phyloP scores from a whole-genome alignment of 2,888 invertebrate genomes.

The Anorthoa munda region DNA sequence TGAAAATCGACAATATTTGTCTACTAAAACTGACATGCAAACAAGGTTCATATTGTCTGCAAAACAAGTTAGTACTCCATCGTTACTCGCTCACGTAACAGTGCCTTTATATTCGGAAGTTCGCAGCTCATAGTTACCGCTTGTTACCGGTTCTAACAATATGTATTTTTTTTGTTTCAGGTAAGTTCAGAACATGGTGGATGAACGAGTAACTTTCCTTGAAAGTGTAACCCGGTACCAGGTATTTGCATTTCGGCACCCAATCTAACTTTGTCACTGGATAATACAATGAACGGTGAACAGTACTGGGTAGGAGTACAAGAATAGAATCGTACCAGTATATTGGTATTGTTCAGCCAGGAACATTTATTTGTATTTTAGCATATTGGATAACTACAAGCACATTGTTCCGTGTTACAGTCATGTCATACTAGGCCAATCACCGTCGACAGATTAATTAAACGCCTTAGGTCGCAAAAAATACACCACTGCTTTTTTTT shows the following conservation, averaged over 20 bases:
- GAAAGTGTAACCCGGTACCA: slow-evolving; percentile 31
- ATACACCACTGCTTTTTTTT: no score
- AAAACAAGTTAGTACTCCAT: slow-evolving; percentile 7
- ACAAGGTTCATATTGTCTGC: neutral
- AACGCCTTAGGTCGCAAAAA: no score
- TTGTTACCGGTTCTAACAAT: slow-evolving; percentile 46
- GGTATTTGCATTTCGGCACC: slow-evolving; percentile 48
- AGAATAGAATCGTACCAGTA: neutral
- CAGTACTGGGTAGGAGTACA: neutral
- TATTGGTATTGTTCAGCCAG: slow-evolving; percentile 16
- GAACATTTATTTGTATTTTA: slow-evolving; percentile 3
- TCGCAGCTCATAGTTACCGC: slow-evolving; percentile 15
- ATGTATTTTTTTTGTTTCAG: slow-evolving; percentile 66
- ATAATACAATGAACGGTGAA: slow-evolving; percentile 18
- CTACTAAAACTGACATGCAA: neutral
- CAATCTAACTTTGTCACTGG: slow-evolving; percentile 52
- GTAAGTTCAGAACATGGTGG: slow-evolving; percentile 65
- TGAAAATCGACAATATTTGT: neutral
- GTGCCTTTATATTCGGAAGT: slow-evolving; percentile 13
- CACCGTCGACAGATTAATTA: no score
- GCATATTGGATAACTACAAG: neutral
- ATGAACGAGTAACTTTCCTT: slow-evolving; percentile 35
- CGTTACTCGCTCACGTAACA: neutral
- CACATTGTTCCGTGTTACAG: no score
- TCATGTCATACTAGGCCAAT: no score